Evolutionary conservation across 2,888 invertebrate species (phyloP), one percentile per base, ranked within the genome.

Genomic region (Agrochola lota): DNA sequence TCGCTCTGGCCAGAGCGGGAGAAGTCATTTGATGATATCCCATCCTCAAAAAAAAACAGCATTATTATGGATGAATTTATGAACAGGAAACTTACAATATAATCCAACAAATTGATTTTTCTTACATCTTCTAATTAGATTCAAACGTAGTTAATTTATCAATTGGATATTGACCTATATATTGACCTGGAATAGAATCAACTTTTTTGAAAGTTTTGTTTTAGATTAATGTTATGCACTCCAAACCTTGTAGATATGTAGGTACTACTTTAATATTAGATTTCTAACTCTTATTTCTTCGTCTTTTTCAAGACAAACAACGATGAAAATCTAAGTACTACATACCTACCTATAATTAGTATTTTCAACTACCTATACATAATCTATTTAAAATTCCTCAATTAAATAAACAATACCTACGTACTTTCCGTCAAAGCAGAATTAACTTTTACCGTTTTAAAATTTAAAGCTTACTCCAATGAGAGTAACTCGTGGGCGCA

Each of bases 401-500:
- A 62, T 7, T 35, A 40, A 70, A 15, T n/a, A 49, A 15, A 49
- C 17, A 20, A 43, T n/a, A 62, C 4, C 0, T 59, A n/a, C 26
- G 15, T n/a, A 55, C 30, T 57, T 49, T 11, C 68, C 23, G 20
- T 68, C 60, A 60, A 57, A 70, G 63, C n/a, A n/a, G 20, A 49
- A 20, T 71, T 12, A 46, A 70, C 23, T 49, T 67, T 74, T 69
- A 71, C 62, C 59, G 52, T 70, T 67, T 59, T 17, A 63, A 71
- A 78, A 82, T 57, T 30, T 68, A 63, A 85, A 78, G 74, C 78
- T 63, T 64, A 76, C 78, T 87, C 76, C 52, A 85, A 26, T 73
- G 78, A 8, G 63, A 75, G 35, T 60, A 71, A 60, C 74, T 81
- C 77, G 46, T 75, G 59, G 77, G 70, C 69, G 77, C 77, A 79